phyloP scores from a whole-genome alignment of 2,888 invertebrate species.

The Stegophylla sp. region DNA sequence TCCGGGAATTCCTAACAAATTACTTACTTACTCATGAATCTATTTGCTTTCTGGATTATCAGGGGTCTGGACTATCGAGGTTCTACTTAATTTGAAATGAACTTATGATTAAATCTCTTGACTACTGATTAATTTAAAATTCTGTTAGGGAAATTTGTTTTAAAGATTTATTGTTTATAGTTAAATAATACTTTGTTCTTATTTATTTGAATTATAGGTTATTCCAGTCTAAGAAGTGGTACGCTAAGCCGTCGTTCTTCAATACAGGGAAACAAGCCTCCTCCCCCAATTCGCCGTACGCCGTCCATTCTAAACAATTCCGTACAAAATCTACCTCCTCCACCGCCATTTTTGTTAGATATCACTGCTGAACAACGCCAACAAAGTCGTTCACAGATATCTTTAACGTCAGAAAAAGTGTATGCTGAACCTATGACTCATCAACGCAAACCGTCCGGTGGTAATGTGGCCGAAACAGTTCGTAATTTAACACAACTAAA shows the following conservation, averaged over 20 bases:
- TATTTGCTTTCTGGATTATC: too few relatives aligned
- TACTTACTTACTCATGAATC: too few relatives aligned
- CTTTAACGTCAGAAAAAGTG: conserved; percentile 25
- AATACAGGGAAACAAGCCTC: conserved; percentile 70
- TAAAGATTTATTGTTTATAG: too few relatives aligned
- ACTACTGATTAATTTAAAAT: too few relatives aligned
- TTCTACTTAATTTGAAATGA: too few relatives aligned
- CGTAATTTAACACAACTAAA: conserved; percentile 83
- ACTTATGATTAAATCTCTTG: too few relatives aligned
- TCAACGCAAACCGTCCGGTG: conserved; percentile 59
- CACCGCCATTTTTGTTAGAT: conserved; percentile 79
- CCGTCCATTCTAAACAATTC: conserved; percentile 70
- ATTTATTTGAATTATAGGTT: conserved; percentile 36
- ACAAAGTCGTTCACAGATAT: conserved; percentile 44
- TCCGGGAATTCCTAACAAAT: too few relatives aligned
- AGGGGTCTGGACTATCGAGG: too few relatives aligned
- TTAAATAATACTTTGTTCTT: too few relatives aligned
- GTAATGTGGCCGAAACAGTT: conserved; percentile 80
- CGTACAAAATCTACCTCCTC: conserved; percentile 74
- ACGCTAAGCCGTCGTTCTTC: conserved; percentile 70
- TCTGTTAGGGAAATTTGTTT: too few relatives aligned
- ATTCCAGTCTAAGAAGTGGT: conserved; percentile 60
- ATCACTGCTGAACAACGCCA: conserved; percentile 54
- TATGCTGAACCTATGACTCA: conserved; percentile 40
- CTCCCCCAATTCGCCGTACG: conserved; percentile 83